Conservation (phyloP, 1,140 invertebrate species). For the Ceratina japonica region DNA sequence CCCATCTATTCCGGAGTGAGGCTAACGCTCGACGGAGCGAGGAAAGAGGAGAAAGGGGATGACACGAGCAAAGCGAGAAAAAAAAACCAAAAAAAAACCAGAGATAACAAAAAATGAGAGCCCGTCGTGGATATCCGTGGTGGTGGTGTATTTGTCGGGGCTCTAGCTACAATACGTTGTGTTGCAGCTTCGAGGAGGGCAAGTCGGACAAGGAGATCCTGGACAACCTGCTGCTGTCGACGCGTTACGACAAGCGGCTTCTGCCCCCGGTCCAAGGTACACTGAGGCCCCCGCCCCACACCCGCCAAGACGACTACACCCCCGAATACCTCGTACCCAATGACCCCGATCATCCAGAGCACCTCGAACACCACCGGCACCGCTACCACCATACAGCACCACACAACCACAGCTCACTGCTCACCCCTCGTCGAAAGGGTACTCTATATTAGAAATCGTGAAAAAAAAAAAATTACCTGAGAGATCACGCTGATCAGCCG, state of each 20-base stretch:
- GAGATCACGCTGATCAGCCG: constrained; percentile 23
- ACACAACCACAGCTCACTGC: constrained; percentile 79
- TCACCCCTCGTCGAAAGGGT: constrained; percentile 77
- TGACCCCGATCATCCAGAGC: constrained; percentile 75
- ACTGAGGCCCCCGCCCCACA: constrained; percentile 77
- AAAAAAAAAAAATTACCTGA: no score
- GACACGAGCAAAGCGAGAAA: background rate
- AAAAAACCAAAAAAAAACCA: no score
- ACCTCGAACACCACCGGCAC: constrained; percentile 76
- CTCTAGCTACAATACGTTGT: constrained; percentile 61
- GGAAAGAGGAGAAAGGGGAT: background rate
- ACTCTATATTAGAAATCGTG: constrained; percentile 59
- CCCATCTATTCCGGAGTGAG: no score
- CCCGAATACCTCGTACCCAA: constrained; percentile 71
- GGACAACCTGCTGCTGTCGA: constrained; percentile 88
- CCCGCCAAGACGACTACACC: constrained; percentile 76
- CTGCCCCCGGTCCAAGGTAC: constrained; percentile 91
- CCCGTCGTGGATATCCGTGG: constrained; percentile 5
- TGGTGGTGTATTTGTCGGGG: constrained; percentile 27
- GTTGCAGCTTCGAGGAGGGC: constrained; percentile 89
- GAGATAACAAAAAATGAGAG: background rate
- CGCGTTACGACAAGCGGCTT: constrained; percentile 92
- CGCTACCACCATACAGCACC: constrained; percentile 74
- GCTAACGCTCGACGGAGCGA: no score
- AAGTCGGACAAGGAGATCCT: constrained; percentile 94